phyloP scores from a whole-genome alignment of 2,113 vertebrate species.

The Mastomys coucha region DNA sequence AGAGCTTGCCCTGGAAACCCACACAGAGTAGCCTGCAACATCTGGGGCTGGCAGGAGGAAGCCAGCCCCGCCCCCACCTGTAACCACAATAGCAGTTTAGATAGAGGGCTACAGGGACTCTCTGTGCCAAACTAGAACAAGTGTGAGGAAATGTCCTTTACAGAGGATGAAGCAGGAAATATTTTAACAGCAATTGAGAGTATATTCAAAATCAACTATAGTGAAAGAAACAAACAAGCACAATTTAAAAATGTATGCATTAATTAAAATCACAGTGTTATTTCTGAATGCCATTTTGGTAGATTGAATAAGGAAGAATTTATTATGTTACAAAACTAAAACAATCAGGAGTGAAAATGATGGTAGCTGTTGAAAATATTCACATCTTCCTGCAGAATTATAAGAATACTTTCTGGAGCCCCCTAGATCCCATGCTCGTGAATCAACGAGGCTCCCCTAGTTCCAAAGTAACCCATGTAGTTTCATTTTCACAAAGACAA shows the following conservation, averaged over 20 bases:
- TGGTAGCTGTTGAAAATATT: no score
- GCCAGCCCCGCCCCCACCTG: constrained; percentile 61
- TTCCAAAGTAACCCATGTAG: not conserved
- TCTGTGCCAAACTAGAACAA: constrained; percentile 39
- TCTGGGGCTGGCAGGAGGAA: constrained; percentile 70
- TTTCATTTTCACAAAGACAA: not conserved
- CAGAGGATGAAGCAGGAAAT: not conserved
- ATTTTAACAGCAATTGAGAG: not conserved
- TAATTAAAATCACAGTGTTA: not conserved
- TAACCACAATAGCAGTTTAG: not conserved
- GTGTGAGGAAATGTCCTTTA: accelerated
- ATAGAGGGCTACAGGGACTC: constrained; percentile 35
- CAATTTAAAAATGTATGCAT: not conserved
- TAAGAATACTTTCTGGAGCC: not conserved
- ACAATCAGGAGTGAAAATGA: not conserved
- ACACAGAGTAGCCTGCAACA: constrained; percentile 53
- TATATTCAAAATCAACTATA: not conserved
- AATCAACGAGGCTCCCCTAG: not conserved
- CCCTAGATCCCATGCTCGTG: not conserved
- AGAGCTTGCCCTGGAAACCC: constrained; percentile 72
- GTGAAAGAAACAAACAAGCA: not conserved
- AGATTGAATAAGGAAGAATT: not conserved
- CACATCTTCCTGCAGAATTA: not conserved
- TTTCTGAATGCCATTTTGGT: not conserved
- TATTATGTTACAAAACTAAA: not conserved